Evolutionary conservation across 2,888 invertebrate species (phyloP).

Genomic region (Drosophila mimetica): DNA sequence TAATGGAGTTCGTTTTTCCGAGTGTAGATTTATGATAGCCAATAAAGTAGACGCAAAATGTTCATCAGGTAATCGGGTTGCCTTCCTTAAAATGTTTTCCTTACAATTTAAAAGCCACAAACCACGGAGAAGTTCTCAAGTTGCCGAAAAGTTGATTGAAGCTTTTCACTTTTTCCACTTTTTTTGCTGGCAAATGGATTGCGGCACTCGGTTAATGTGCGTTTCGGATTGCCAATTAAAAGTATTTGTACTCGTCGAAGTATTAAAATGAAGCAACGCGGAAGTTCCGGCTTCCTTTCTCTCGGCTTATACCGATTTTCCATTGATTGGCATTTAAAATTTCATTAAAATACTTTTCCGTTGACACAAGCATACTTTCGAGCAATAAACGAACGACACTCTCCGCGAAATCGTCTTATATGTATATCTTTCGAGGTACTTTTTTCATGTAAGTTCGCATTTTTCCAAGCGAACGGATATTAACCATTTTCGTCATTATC

Average conservation of each 20-base stretch:
- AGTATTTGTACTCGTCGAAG: conserved; percentile 20
- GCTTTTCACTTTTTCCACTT: conserved; percentile 16
- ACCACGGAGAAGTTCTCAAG: conserved; percentile 18
- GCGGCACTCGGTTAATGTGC: conserved; percentile 34
- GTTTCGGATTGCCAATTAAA: conserved; percentile 39
- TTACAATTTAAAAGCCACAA: conserved; percentile 23
- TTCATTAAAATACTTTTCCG: conserved; percentile 47
- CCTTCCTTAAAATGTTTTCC: background rate
- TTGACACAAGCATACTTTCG: conserved; percentile 9
- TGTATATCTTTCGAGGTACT: conserved; percentile 18
- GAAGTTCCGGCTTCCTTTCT: conserved; percentile 3
- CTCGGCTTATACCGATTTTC: conserved; percentile 22
- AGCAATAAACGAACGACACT: conserved; percentile 16
- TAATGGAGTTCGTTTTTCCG: background rate
- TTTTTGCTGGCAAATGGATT: conserved; percentile 36
- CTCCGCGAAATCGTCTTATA: conserved; percentile 8
- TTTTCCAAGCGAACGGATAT: conserved; percentile 26
- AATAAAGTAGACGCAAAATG: conserved; percentile 56
- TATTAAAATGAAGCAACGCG: conserved; percentile 1
- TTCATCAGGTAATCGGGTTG: conserved; percentile 53
- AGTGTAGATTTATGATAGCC: conserved; percentile 42
- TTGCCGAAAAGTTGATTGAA: conserved; percentile 29
- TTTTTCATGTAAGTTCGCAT: conserved; percentile 1
- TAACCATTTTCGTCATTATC: conserved; percentile 52
- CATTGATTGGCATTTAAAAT: conserved; percentile 42